These are phyloP conservation scores for Syrphus vitripennis DNA, from an alignment of 2,888 invertebrate species.

Conservation along the genomic window DNA sequence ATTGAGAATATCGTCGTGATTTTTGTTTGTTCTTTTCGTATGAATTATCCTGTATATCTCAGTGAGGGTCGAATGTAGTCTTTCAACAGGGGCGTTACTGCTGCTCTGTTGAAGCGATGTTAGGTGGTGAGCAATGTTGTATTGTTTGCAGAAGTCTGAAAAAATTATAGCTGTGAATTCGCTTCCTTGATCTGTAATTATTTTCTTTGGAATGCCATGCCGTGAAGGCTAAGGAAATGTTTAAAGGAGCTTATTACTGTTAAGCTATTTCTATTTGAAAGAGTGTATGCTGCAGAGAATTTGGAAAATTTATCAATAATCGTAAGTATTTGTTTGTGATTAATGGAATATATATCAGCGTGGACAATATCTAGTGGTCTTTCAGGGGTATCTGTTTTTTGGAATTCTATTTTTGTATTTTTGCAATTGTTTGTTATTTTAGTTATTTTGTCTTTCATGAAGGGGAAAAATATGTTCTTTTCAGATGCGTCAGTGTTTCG, in stretches of 20 bases:
- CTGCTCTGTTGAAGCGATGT: not conserved
- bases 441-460: conserved; percentile 37
- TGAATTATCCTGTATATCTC: no score
- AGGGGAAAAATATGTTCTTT: no score
- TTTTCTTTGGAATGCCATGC: not conserved
- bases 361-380: conserved; percentile 31
- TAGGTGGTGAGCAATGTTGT: not conserved
- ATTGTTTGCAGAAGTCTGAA: not conserved
- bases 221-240: not conserved
- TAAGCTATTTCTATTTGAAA: not conserved
- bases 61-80: not conserved
- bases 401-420: conserved; percentile 43
- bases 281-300: not conserved
- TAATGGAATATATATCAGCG: conserved; percentile 11
- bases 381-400: conserved; percentile 25
- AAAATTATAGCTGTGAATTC: not conserved
- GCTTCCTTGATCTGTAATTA: not conserved
- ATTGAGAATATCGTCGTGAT: no score
- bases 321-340: not conserved
- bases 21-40: no score
- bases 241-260: not conserved
- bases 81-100: conserved; percentile 3
- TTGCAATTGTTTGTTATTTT: conserved; percentile 14
- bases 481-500: no score
- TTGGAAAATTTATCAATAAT: conserved; percentile 23